Evolutionary conservation across 2,113 vertebrate species (phyloP), one percentile per base, ranked within the genome.

Genomic region (Bos javanicus): DNA sequence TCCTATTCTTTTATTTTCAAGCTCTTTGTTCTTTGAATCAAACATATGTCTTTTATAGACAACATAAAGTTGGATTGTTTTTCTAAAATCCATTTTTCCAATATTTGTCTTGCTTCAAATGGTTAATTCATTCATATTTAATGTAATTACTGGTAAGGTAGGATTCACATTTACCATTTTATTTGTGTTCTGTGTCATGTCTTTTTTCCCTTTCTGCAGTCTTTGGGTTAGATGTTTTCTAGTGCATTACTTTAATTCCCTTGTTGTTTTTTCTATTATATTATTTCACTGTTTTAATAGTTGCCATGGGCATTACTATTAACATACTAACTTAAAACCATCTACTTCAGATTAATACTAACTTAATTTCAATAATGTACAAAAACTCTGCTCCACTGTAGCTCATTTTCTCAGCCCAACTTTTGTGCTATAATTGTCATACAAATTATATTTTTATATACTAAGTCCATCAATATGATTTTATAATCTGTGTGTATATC

Each of bases 321-420:
- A 91, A 59, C 15, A 84, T 50, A 43, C 8, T 95, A 92, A 54
- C 7, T 62, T 56, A 83, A 88, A 92, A 57, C 28, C 90, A 85
- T 90, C 52, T 56, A 67, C 15, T 39, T 96, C 76, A 87, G n/a
- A 83, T 95, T 92, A 95, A 91, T 84, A 96, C 48, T 23, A 83
- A 64, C 17, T 82, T 87, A 87, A 88, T 91, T 93, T 88, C 57
- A 80, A 59, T 59, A 59, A 62, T 39, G 15, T 59, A 87, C 14
- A 67, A 83, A 95, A 64, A 46, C 23, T 89, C 94, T 74, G 76
- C 52, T 91, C 36, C 25, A 57, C 25, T 78, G 21, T 80, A 95
- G 26, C 13, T 74, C 57, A 54, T 85, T 95, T 90, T 81, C 43
- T 30, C 19, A 88, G 6, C 3, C 7, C 21, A 48, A 87, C 12